Percentiles rank a stretch among this genome's conserved stretches.
These are phyloP conservation scores for Poeciliopsis retropinna DNA, from an alignment of 2,113 vertebrate genomes.

Conservation along the genomic window DNA sequence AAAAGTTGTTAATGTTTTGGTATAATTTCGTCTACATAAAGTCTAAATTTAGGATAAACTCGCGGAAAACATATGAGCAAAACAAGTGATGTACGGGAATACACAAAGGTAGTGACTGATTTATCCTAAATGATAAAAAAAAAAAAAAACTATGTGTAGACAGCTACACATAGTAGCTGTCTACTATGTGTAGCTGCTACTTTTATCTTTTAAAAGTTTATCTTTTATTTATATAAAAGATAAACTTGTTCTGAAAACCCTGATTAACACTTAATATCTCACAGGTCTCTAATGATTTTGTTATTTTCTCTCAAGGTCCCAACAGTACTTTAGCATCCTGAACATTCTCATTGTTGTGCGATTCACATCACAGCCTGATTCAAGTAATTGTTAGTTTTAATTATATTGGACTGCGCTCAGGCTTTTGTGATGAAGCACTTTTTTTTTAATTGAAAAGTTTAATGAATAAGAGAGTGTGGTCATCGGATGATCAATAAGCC, in stretches of 20 bases:
- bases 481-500: conserved; percentile 61
- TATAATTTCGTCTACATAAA: too few species aligned
- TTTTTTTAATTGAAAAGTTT: conserved; percentile 55
- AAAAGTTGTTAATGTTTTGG: too few species aligned
- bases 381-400: conserved; percentile 59
- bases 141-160: conserved; percentile 10
- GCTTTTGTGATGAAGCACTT: conserved; percentile 57
- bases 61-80: too few species aligned
- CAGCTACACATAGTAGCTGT: too few species aligned
- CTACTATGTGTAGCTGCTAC: too few species aligned
- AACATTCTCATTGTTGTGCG: conserved; percentile 33
- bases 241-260: conserved; percentile 46
- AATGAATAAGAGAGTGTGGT: conserved; percentile 64
- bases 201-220: too few species aligned
- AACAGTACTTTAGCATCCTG: conserved; percentile 3
- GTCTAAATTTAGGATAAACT: too few species aligned
- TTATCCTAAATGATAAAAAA: not conserved
- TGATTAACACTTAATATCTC: conserved; percentile 36
- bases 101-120: too few species aligned
- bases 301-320: conserved; percentile 9
- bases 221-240: too few species aligned
- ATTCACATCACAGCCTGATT: conserved; percentile 50
- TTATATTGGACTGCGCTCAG: conserved; percentile 55
- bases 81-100: too few species aligned
- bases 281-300: conserved; percentile 23